Percentiles rank a stretch among this genome's conserved stretches.
Evolutionary conservation across 2,888 invertebrate species (phyloP).

Genomic region (Girardia tigrina): DNA sequence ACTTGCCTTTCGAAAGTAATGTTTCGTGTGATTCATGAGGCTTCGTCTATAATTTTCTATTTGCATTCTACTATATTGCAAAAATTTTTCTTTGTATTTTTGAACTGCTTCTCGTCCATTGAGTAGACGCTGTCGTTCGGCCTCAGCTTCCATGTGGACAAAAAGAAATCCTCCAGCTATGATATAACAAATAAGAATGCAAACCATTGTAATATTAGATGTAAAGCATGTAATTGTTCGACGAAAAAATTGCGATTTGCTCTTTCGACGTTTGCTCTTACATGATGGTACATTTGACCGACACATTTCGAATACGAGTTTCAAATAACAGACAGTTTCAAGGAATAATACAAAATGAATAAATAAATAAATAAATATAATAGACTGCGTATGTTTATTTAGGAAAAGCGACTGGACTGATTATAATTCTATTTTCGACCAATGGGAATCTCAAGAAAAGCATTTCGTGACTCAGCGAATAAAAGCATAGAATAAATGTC

Average conservation of each 20-base stretch:
- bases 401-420: background rate
- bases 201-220: background rate
- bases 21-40: background rate
- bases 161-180: slow-evolving; percentile 31
- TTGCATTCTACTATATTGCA: background rate
- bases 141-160: background rate
- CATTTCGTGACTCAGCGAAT: background rate
- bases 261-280: background rate
- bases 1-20: background rate
- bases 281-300: too few relatives aligned
- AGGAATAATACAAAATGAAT: background rate
- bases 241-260: background rate
- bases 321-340: too few relatives aligned
- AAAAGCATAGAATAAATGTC: too few relatives aligned
- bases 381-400: background rate
- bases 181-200: slow-evolving; percentile 10
- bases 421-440: background rate
- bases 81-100: background rate
- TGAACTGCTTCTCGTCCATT: background rate
- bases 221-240: slow-evolving; percentile 1
- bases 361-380: background rate
- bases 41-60: background rate
- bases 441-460: background rate
- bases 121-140: slow-evolving; percentile 9
- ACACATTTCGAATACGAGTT: too few relatives aligned